Evolutionary conservation across 2,797 vertebrate species (phyloP).

Genomic region (Crax fasciolata): DNA sequence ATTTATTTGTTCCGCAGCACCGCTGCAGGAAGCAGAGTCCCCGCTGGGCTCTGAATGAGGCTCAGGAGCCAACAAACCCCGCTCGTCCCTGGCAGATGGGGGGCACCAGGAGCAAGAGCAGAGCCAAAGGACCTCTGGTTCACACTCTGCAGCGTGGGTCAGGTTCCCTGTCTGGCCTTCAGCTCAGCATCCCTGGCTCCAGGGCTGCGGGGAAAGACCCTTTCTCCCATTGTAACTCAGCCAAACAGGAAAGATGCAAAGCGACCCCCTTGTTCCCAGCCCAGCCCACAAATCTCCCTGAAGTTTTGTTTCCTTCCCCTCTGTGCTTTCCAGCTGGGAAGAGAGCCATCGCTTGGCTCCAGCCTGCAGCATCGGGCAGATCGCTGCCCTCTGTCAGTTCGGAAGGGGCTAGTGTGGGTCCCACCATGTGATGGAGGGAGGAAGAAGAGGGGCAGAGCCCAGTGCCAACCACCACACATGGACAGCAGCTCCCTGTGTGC

Average conservation of each 20-base stretch:
- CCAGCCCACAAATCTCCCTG: neutral
- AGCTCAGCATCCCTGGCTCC: neutral
- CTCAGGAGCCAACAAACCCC: neutral
- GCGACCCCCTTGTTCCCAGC: neutral
- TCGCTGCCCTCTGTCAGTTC: accelerated
- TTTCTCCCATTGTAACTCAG: neutral
- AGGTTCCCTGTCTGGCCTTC: neutral
- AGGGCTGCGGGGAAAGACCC: neutral
- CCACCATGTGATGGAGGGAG: accelerated
- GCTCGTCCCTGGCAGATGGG: accelerated
- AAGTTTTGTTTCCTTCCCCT: neutral
- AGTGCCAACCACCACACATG: accelerated
- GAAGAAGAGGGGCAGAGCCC: neutral
- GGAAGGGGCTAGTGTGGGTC: accelerated
- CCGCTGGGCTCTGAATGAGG: accelerated
- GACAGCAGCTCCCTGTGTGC: accelerated
- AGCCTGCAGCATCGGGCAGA: neutral
- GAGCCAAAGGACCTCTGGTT: neutral
- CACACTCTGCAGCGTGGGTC: neutral
- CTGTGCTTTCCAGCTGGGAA: neutral
- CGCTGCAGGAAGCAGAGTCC: neutral
- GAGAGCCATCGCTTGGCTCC: neutral
- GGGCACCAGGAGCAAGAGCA: neutral
- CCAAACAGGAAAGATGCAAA: neutral
- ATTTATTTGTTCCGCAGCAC: conserved; percentile 10